These are phyloP conservation scores for Thamnophis elegans DNA, from an alignment of 2,797 vertebrate species.

Conservation along the genomic window DNA sequence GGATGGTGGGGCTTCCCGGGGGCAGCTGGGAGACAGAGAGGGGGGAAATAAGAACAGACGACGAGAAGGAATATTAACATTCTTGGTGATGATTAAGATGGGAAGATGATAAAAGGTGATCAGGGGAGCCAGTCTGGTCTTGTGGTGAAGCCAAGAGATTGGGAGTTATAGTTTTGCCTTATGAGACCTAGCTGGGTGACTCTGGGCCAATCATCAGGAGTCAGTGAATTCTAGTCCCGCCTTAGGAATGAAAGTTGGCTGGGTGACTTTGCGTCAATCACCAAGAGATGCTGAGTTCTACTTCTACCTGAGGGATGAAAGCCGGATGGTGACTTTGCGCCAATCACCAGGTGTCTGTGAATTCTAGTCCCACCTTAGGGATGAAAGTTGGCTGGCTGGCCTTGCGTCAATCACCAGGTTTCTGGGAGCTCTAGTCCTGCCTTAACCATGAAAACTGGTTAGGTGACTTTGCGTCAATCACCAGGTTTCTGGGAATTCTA, in stretches of 20 bases:
- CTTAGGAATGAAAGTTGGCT: too few species aligned
- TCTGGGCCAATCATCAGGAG: neutral
- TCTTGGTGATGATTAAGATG: neutral
- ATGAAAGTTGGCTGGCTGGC: too few species aligned
- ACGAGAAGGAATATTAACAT: neutral
- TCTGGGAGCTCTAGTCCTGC: too few species aligned
- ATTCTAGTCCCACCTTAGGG: neutral
- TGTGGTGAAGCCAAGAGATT: neutral
- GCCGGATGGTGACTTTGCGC: too few species aligned
- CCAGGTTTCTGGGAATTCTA: too few species aligned
- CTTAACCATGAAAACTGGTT: too few species aligned
- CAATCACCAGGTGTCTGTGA: too few species aligned
- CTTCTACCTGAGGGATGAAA: too few species aligned
- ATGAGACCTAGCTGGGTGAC: neutral
- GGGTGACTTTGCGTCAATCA: too few species aligned
- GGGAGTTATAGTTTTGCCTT: neutral
- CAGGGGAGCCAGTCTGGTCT: neutral
- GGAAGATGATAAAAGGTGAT: neutral
- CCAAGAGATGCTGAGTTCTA: too few species aligned
- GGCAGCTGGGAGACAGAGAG: neutral
- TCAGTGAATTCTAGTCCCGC: too few species aligned
- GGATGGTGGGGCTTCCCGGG: neutral
- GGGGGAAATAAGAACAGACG: neutral
- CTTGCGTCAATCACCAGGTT: neutral
- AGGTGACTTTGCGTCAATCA: too few species aligned